Base-by-base conservation (phyloP, 2,113 vertebrate genomes). In the Pseudolaguvia tuberculata region DNA sequence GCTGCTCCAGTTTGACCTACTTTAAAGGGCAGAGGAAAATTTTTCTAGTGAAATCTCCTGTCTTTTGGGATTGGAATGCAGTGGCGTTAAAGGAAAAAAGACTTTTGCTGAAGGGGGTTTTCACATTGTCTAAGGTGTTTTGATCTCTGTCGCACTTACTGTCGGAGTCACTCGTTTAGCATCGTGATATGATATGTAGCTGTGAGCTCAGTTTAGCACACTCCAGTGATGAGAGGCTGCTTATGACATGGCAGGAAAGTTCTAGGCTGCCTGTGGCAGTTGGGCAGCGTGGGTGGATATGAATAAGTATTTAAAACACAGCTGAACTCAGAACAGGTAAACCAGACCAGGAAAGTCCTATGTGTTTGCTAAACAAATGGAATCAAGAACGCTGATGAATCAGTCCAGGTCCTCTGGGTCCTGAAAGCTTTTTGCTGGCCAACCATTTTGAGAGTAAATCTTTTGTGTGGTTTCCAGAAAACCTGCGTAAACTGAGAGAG, bases 1-100 rank as follows among this genome's bases (percentile, higher is more conserved):
- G 73, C 80, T 80, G 71, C 79, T 72, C 83, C 68, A 84, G 62
- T 75, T 75, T 83, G 79, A 85, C 82, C 81, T 84, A 79, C 66
- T 84, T 84, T 84, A 70, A 74, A 85, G 78, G 84, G 72, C 78
- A 77, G 75, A 71, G 73, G 67, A 65, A 59, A 68, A 80, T 74
- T 50, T 42, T 6, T 76, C 45, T 76, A 81, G 71, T 62, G 74
- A 70, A 72, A 76, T 76, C 68, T 75, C 50, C 78, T 57, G 21
- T 79, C 77, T 78, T 75, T 58, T 42, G 67, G 50, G 75, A 78
- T 39, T 52, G n/a, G 67, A 45, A 76, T 66, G 62, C 74, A 70
- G 71, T 65, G 13, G 2, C 14, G 20, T 31, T 21, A 1, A n/a
- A 35, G 35, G n/a, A n/a, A 71, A 45, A 13, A 39, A 76, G 70